Conservation (phyloP, 2,888 invertebrate genomes). For the Prosapia bicincta region DNA sequence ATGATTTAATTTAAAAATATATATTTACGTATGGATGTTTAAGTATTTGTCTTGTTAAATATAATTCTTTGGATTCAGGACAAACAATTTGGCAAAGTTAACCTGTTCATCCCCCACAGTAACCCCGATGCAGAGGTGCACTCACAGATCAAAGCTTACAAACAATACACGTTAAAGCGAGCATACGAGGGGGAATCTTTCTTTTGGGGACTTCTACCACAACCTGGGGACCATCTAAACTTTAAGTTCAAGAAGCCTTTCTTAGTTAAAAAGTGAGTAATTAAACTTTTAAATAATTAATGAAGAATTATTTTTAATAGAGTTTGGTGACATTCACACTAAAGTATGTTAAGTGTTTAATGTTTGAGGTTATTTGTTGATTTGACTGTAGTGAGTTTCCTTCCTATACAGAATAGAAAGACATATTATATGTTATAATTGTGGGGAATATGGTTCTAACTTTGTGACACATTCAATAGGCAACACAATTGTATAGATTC, state of each 20-base stretch:
- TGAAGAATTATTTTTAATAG: no score
- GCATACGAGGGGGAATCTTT: slow-evolving; percentile 85
- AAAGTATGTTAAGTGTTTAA: no score
- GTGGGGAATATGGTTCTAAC: no score
- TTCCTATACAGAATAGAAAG: no score
- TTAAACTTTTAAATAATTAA: no score
- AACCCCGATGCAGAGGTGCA: slow-evolving; percentile 70
- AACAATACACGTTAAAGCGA: slow-evolving; percentile 69
- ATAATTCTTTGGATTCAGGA: slow-evolving; percentile 55
- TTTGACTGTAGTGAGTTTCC: no score
- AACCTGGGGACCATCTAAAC: slow-evolving; percentile 73
- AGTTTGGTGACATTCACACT: no score
- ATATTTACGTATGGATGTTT: background rate
- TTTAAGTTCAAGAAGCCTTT: slow-evolving; percentile 73
- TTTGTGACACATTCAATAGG: no score
- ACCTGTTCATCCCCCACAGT: slow-evolving; percentile 71
- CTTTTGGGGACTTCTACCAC: slow-evolving; percentile 89
- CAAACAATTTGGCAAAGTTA: slow-evolving; percentile 80
- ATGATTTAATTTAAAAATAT: no score
- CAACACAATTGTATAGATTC: no score
- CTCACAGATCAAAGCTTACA: slow-evolving; percentile 74
- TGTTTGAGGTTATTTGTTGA: no score
- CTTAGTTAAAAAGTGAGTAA: slow-evolving; percentile 33
- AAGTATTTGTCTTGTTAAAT: slow-evolving; percentile 28
- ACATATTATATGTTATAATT: no score